Conservation (phyloP, 2,113 vertebrate genomes). For the Catharus bicknelli region DNA sequence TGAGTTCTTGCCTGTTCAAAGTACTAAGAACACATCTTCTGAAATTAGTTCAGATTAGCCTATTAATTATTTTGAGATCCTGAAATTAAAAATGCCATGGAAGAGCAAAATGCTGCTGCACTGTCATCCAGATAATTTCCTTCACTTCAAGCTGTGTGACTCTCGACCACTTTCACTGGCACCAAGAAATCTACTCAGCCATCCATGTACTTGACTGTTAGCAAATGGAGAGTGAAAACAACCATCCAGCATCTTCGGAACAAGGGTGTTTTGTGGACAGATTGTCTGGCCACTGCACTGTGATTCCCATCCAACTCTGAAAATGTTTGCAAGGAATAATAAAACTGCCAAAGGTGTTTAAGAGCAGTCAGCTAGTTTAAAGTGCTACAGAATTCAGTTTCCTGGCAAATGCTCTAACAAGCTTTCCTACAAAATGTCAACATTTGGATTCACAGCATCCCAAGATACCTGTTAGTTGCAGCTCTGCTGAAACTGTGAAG, state of each 20-base stretch:
- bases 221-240: constrained; percentile 23
- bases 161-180: neutral
- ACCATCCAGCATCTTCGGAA: neutral
- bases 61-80: neutral
- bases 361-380: constrained; percentile 32
- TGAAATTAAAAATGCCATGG: neutral
- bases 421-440: constrained; percentile 46
- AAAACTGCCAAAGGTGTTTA: constrained; percentile 39
- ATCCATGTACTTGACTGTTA: neutral
- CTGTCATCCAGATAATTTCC: neutral
- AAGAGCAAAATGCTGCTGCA: neutral
- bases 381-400: constrained; percentile 12
- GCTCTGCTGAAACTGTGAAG: constrained; percentile 33
- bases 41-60: neutral
- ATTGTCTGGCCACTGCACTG: neutral
- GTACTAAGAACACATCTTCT: neutral
- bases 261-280: neutral
- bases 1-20: neutral
- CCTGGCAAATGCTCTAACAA: constrained; percentile 27
- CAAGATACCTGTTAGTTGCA: constrained; percentile 53
- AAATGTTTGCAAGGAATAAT: constrained; percentile 37
- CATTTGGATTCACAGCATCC: constrained; percentile 38
- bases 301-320: constrained; percentile 7
- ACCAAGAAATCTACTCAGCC: neutral
- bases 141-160: neutral